Base-by-base conservation (phyloP, 1,140 invertebrate species). In the Trachymyrmex septentrionalis region DNA sequence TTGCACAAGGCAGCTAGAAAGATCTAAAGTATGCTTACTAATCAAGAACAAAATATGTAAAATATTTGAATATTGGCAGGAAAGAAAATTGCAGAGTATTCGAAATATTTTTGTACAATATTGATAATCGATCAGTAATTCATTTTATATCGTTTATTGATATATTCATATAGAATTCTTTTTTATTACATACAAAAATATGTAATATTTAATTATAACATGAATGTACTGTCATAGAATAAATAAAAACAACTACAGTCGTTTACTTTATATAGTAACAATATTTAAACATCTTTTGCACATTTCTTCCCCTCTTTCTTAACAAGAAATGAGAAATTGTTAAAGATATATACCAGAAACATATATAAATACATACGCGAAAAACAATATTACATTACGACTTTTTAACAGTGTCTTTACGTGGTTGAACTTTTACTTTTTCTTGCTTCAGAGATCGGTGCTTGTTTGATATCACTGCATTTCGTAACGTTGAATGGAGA, bases 401-500 rank as follows among this genome's bases (percentile, higher is more conserved):
- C 14, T 88, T 91, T 38, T 59, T 57, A 64, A 48, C 50, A 73
- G 10, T 67, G 3, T 91, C 75, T 34, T 82, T 61, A 67, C 50
- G 14, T 14, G 85, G 55, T 67, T 73, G 76, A 61, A 63, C 64
- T 75, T 78, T 90, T 19, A 50, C 14, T 82, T 91, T 92, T 10
- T 89, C 88, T 69, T 82, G 92, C n/a, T 71, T 85, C 34, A 61
- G 77, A n/a, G 89, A 73, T 63, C 88, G 90, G 50, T 93, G 88
- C 55, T 90, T 95, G 67, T 95, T 95, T 7, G 94, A 93, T 63
- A 93, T 57, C 50, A 95, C 91, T 14, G 88, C 94, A 89, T 94
- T 95, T 61, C 93, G 86, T 30, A 95, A 78, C 6, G 95, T 95
- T 2, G 95, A 95, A 80, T 94, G 93, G 27, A 97, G 94, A 90